Evolutionary conservation across 2,113 vertebrate genomes (phyloP), one percentile per base, ranked within the genome.

Genomic region (Cyphomyrus discorhynchus): DNA sequence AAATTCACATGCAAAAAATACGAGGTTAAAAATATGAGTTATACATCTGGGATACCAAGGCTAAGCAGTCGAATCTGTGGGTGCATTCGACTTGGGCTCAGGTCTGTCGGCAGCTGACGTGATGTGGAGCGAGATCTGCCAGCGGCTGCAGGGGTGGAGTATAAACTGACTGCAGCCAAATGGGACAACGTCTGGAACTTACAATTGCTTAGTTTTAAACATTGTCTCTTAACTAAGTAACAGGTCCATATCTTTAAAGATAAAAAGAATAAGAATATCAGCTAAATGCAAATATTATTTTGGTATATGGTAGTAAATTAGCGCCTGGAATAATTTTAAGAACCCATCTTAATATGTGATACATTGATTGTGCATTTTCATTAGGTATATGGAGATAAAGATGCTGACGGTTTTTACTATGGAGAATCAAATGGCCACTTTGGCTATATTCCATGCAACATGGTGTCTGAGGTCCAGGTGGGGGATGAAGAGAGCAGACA

Each of bases 381-480:
- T 53, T 90, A 99, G 98, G 96, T 99, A 27, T 97, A 92, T 91
- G 98, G 98, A 86, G 97, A 98, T 93, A 98, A 97, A 93, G 98
- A 99, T n/a, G 93, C 93, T 0, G 98, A 99, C 86, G 98, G 98
- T 39, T 99, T 99, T 94, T 99, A 98, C 92, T 91, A 92, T 1
- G 98, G 98, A 0, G 97, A 98, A 92, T 96, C 95, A 11, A 96
- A 94, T 0, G 98, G 97, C 47, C 96, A 96, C 86, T 95, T 91
- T 0, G 98, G 98, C 19, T 98, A 97, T 88, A 96, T 99, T 82
- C 98, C 98, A 1, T 97, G 98, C 91, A 99, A 99, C 95, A 98
- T 99, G 98, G 97, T 99, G 62, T 96, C 97, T 4, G 98, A 99
- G 93, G 94, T 99, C 91, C 96, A 96, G 1, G 96, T 98, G 93